Evolutionary conservation across 2,888 invertebrate genomes (phyloP), one percentile per base, ranked within the genome.

Genomic region (Pseudococcus viburni): DNA sequence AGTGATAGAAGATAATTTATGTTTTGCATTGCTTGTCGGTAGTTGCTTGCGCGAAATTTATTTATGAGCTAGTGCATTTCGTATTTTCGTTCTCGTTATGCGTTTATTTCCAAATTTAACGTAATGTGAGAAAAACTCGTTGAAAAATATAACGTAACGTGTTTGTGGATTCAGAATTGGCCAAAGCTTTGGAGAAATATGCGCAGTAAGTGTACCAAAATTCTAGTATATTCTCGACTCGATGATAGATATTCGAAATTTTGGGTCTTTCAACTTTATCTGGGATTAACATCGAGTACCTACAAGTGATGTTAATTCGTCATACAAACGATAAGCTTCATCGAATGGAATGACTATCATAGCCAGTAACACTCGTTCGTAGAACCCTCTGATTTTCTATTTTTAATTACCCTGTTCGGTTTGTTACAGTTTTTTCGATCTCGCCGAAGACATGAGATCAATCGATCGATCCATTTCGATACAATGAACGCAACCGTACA

Each of bases 1-100:
- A 26, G 68, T 73, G 68, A 73, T 73, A 73, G 68, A 73, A 73
- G 68, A 33, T 73, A 73, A 73, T 73, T 73, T 73, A 73, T 15
- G 68, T 0, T 15, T 15, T 33, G 68, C 33, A 73, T 73, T 73
- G 68, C 68, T 73, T 73, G 68, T 73, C 68, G 68, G 68, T 73
- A 73, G 68, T 33, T 73, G 68, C 68, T 73, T 73, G 68, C 68
- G 26, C 68, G 68, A 73, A 26, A 59, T 59, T 26, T 33, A 73
- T 33, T 73, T 73, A 73, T 12, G 12, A 73, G 68, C 33, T 73
- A 33, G 0, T 73, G 68, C 33, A 33, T 8, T 26, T 59, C 7
- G 19, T 26, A 33, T 73, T 64, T 73, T 73, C 11, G 12, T 26
- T 33, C 1, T 73, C 33, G 22, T 73, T 73, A 19, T 19, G 19